Conservation (phyloP, 2,888 invertebrate species). For the Asteroscopus sphinx region DNA sequence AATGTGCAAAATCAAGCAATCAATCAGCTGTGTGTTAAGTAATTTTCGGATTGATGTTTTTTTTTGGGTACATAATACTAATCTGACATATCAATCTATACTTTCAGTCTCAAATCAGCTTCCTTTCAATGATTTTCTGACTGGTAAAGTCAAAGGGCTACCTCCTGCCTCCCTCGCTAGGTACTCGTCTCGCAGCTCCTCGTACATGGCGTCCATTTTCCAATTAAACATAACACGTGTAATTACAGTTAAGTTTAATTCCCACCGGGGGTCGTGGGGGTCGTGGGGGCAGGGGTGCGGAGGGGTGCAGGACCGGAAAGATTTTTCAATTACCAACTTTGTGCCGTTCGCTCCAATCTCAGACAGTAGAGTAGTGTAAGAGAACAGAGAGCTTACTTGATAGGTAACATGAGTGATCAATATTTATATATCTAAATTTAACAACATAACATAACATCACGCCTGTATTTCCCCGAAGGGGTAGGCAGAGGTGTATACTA, state of each 20-base stretch:
- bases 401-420: too few relatives aligned
- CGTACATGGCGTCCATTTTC: conserved; percentile 31
- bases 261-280: conserved; percentile 41
- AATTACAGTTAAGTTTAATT: conserved; percentile 70
- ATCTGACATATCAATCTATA: too few relatives aligned
- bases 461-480: too few relatives aligned
- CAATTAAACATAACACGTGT: conserved; percentile 63
- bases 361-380: conserved; percentile 67
- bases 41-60: too few relatives aligned
- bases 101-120: background rate
- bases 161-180: background rate
- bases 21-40: too few relatives aligned
- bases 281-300: conserved; percentile 21
- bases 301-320: conserved; percentile 71
- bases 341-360: conserved; percentile 85
- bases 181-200: conserved; percentile 8
- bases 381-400: conserved; percentile 20
- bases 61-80: too few relatives aligned
- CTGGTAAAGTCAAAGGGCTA: background rate
- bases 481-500: too few relatives aligned
- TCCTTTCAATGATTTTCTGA: background rate
- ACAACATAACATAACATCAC: too few relatives aligned
- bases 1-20: too few relatives aligned
- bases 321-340: conserved; percentile 89
- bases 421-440: too few relatives aligned